phyloP scores from a whole-genome alignment of 35 echinoderm and acorn worm species.

The Strongylocentrotus purpuratus region DNA sequence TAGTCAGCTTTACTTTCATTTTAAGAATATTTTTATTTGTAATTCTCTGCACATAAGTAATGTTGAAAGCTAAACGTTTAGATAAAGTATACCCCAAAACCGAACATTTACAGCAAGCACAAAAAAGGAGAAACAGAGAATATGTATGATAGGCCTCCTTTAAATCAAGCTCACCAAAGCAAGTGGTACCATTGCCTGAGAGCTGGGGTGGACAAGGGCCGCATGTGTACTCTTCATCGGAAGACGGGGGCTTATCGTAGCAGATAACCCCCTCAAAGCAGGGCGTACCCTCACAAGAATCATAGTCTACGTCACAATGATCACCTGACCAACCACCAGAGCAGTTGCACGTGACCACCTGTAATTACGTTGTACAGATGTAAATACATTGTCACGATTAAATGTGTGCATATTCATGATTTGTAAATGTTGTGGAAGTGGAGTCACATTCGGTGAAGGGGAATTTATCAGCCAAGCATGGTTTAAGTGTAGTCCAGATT shows the following conservation, averaged over 20 bases:
- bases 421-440: too few species aligned
- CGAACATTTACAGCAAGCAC: not conserved
- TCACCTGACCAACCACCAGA: conserved; percentile 53
- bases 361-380: not conserved
- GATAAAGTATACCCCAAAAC: not conserved
- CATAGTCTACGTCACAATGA: conserved; percentile 58
- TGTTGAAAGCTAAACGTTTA: not conserved
- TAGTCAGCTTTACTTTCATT: not conserved
- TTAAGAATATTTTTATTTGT: not conserved
- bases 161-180: conserved; percentile 24
- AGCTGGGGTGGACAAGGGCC: conserved; percentile 61
- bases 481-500: too few species aligned
- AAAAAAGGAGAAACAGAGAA: not conserved
- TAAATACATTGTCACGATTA: not conserved
- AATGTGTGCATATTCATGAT: too few species aligned
- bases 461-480: too few species aligned
- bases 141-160: not conserved
- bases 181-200: conserved; percentile 61
- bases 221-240: conserved; percentile 51
- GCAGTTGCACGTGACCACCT: conserved; percentile 82
- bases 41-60: not conserved
- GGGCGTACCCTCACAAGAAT: conserved; percentile 68
- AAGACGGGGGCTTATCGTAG: conserved; percentile 52
- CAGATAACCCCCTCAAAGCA: conserved; percentile 69
- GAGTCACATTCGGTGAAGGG: too few species aligned